Evolutionary conservation across 1,140 invertebrate species (phyloP).

Genomic region (Chelonus insularis): DNA sequence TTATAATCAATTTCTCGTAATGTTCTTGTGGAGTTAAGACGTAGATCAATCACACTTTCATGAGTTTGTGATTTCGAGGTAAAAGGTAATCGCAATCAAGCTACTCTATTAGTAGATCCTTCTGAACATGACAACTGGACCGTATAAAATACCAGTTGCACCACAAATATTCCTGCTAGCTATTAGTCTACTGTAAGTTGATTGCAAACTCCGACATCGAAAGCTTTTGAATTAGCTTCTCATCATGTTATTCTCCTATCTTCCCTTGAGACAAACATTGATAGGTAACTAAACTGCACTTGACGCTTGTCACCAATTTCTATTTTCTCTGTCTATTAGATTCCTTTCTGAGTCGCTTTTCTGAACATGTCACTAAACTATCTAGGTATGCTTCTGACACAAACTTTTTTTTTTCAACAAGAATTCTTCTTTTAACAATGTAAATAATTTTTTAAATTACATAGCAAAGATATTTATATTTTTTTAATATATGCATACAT

Average conservation of each 20-base stretch:
- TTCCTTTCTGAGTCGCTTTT: slow-evolving; percentile 21
- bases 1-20: background rate
- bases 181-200: slow-evolving; percentile 22
- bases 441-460: no score
- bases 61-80: background rate
- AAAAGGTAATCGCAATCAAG: slow-evolving; percentile 25
- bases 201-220: slow-evolving; percentile 17
- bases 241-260: slow-evolving; percentile 1
- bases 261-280: slow-evolving; percentile 23
- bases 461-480: no score
- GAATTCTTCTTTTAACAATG: no score
- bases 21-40: background rate
- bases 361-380: slow-evolving; percentile 36
- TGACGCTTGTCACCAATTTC: slow-evolving; percentile 44
- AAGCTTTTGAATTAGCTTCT: slow-evolving; percentile 5
- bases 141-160: slow-evolving; percentile 23
- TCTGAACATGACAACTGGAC: slow-evolving; percentile 20
- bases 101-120: background rate
- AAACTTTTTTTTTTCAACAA: slow-evolving; percentile 8
- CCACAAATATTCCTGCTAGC: slow-evolving; percentile 17
- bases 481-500: no score
- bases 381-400: slow-evolving; percentile 8
- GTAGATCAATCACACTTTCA: slow-evolving; percentile 7
- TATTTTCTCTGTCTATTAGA: slow-evolving; percentile 19
- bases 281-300: slow-evolving; percentile 37